These are phyloP conservation scores for Hoplostethus mediterraneus DNA, from an alignment of 2,797 vertebrate genomes.

Conservation along the genomic window DNA sequence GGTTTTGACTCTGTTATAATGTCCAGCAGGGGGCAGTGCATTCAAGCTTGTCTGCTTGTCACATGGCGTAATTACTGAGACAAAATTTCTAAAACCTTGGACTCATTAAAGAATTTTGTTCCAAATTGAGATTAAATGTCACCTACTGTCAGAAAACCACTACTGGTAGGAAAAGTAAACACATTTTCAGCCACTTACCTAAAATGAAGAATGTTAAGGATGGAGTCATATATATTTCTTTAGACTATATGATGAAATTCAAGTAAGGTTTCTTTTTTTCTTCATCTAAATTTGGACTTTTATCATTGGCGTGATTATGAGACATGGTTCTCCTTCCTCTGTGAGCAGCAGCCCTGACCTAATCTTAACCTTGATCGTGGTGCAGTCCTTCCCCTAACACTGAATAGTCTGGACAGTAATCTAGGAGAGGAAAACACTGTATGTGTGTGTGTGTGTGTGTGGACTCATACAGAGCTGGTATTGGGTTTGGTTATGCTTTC, in stretches of 20 bases:
- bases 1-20: not conserved
- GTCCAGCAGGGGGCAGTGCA: slow-evolving; percentile 75
- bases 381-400: no score
- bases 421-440: not conserved
- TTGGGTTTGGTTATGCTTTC: not conserved
- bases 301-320: no score
- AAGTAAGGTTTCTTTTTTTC: not conserved
- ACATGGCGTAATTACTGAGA: slow-evolving; percentile 8
- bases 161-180: not conserved
- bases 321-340: not conserved
- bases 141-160: not conserved
- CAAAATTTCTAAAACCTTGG: slow-evolving; percentile 32
- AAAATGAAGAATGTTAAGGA: no score
- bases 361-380: slow-evolving; percentile 9
- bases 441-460: slow-evolving; percentile 22
- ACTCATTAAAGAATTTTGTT: not conserved
- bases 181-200: not conserved
- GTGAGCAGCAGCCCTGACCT: slow-evolving; percentile 35
- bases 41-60: slow-evolving; percentile 49
- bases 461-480: not conserved
- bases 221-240: not conserved
- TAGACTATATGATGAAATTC: not conserved
- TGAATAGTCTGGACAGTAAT: no score
- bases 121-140: slow-evolving; percentile 4
- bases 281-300: not conserved